Evolutionary conservation across 1,140 invertebrate genomes (phyloP), one percentile per base, ranked within the genome.

Genomic region (Conus ventricosus): DNA sequence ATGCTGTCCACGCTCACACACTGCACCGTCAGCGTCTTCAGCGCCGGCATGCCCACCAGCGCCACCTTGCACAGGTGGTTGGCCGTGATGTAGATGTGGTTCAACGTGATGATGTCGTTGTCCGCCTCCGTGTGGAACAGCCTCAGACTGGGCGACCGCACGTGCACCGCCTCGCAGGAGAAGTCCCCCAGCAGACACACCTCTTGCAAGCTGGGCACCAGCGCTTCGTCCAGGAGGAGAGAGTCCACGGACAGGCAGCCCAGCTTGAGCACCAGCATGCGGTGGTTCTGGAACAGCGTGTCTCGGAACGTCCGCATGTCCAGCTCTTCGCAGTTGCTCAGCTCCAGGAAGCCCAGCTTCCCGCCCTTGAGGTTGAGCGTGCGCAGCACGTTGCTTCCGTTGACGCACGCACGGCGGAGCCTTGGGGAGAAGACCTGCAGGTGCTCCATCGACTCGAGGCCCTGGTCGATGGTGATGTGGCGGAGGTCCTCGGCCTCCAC

Each of bases 51-150:
- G 8, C 93, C 93, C 0, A 93, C 89, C 63, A 94, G 85, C 15
- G 92, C 91, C n/a, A 94, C 89, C 86, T 93, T 93, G 88, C 93
- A 93, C 25, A 94, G 81, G 90, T 94, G 93, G 84, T 94, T 93
- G 75, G 93, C 93, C 13, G 91, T 92, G 51, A 94, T 90, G 90
- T 94, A 94, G 89, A 94, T 91, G 87, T 94, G 93, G 87, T 93
- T 93, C 25, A 94, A 82, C 5, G 93, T 92, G 39, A 93, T 91
- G 55, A 94, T 90, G 89, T 93, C 93, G 82, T 91, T 92, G 84
- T 93, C 93, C 1, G 92, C 90, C 83, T 94, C 92, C 3, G 92
- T 92, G 85, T 94, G 93, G 78, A 94, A 90, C 27, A 93, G 85
- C 20, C 93, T 84, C 51, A 94, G 89, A 8, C 91, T 91, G 15